These are phyloP conservation scores for Rhadinocentrus ornatus DNA, from an alignment of 2,797 vertebrate genomes.

Conservation along the genomic window DNA sequence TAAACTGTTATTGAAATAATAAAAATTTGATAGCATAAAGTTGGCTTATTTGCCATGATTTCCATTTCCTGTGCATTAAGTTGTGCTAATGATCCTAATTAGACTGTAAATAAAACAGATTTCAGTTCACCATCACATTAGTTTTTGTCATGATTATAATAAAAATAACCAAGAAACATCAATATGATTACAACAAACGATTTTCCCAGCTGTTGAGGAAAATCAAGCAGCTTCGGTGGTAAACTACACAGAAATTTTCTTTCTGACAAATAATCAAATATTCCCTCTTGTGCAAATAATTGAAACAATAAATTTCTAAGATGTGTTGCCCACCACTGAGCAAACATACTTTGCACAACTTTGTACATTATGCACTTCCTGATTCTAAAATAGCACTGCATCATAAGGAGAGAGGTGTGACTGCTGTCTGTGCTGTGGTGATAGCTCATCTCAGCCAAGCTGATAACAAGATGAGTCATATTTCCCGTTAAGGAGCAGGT, in stretches of 20 bases:
- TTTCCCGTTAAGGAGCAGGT: constrained; percentile 63
- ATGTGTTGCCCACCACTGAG: constrained; percentile 4
- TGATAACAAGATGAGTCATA: constrained; percentile 75
- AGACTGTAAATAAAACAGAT: not conserved
- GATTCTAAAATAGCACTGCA: constrained; percentile 62
- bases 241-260: not conserved
- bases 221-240: not conserved
- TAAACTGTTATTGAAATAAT: not conserved
- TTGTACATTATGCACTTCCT: constrained; percentile 28
- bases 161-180: not conserved
- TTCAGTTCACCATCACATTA: not conserved
- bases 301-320: not conserved
- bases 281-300: not conserved
- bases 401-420: constrained; percentile 61
- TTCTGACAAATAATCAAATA: not conserved
- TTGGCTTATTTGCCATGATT: not conserved
- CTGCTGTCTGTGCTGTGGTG: constrained; percentile 50
- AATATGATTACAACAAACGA: not conserved
- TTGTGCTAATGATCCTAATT: not conserved
- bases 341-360: constrained; percentile 23
- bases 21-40: not conserved
- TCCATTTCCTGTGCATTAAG: not conserved
- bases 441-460: constrained; percentile 65
- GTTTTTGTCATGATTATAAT: not conserved
- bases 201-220: not conserved